Evolutionary conservation across 2,888 invertebrate species (phyloP), one percentile per base, ranked within the genome.

Genomic region (Drosophila setosimentum): DNA sequence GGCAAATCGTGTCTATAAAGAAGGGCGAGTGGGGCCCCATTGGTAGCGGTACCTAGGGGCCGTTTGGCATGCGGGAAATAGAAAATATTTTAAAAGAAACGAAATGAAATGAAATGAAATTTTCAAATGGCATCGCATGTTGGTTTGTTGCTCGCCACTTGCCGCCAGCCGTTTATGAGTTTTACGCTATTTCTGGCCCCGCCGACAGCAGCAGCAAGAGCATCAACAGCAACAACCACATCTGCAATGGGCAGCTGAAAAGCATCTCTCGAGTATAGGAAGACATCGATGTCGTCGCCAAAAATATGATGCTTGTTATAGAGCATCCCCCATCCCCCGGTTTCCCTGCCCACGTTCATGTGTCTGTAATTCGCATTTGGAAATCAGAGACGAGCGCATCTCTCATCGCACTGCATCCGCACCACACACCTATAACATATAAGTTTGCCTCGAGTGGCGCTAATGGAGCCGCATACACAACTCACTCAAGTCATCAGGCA

Each of bases 11-110:
- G 30, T 51, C 24, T 50, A 29, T 35, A 30, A 5, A 57, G 80
- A 27, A 27, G 24, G 29, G 16, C 7, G 27, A 8, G n/a, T 57
- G 57, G 57, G 67, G 68, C 81, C 89, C 59, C 79, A 70, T 69
- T 82, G 80, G 67, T 62, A 65, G 79, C 72, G 64, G 58, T 83
- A 87, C 71, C 89, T 87, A 87, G 87, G 85, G 85, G 89, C 87
- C 85, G 85, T 87, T 89, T 84, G 85, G 87, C 89, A 85, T 85
- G 85, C 89, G 85, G 85, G 85, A 85, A 85, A 89, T 89, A 85
- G 80, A 89, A 85, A 85, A 85, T 83, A 81, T 83, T 88, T 54
- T 55, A n/a, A 84, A 83, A 81, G 78, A 84, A 84, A 24, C 37
- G 27, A 55, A 49, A 55, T 40, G 55, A 55, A 55, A 83, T 78